Percentiles rank a stretch among this genome's conserved stretches.
These are phyloP conservation scores for Acronicta psi DNA, from an alignment of 2,888 invertebrate species.

Conservation along the genomic window DNA sequence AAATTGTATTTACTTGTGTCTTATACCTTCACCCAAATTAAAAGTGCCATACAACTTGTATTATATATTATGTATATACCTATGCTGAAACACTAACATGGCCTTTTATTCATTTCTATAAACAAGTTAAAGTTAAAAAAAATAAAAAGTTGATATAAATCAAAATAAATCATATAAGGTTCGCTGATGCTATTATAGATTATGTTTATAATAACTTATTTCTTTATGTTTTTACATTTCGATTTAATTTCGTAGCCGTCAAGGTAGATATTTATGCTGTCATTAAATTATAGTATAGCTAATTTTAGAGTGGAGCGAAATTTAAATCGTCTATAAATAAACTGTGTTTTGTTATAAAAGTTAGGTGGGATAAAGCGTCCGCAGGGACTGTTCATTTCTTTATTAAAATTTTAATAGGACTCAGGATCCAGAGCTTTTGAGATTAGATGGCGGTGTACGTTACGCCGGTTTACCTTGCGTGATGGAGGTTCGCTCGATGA, in stretches of 20 bases:
- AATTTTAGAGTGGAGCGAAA: slow-evolving; percentile 49
- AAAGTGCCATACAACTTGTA: background rate
- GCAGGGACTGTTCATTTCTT: slow-evolving; percentile 60
- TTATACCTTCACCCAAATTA: background rate
- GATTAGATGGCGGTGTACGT: slow-evolving; percentile 59
- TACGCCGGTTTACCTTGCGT: slow-evolving; percentile 45
- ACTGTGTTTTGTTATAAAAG: slow-evolving; percentile 66
- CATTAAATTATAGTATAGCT: slow-evolving; percentile 51
- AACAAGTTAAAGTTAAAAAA: too few relatives aligned
- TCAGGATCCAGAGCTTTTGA: slow-evolving; percentile 58
- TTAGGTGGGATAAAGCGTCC: slow-evolving; percentile 57
- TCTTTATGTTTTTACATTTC: too few relatives aligned
- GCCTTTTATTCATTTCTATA: too few relatives aligned
- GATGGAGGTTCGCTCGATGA: slow-evolving; percentile 53
- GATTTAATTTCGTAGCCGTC: slow-evolving; percentile 30
- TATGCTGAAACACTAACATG: too few relatives aligned
- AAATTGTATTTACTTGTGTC: slow-evolving; percentile 20
- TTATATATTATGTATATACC: too few relatives aligned
- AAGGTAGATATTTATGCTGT: slow-evolving; percentile 39
- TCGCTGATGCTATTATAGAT: too few relatives aligned
- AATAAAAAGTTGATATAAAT: too few relatives aligned
- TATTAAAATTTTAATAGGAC: slow-evolving; percentile 71
- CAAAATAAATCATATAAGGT: too few relatives aligned
- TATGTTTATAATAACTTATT: too few relatives aligned
- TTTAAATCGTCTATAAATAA: slow-evolving; percentile 68